Base-by-base conservation (phyloP, 2,888 invertebrate species). In the Drosophila vallismaia region DNA sequence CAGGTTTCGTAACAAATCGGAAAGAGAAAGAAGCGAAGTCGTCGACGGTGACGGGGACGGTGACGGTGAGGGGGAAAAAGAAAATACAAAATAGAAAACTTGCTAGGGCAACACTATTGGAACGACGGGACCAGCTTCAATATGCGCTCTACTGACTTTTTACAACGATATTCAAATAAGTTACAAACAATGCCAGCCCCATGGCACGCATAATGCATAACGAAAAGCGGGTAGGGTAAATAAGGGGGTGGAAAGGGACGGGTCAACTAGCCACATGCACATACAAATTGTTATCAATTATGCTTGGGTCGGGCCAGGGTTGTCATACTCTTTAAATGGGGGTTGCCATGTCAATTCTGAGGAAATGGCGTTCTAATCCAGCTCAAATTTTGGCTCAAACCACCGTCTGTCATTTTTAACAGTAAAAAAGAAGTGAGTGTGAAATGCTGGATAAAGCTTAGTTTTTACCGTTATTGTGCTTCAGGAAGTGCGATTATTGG, bases 21-120 rank as follows among this genome's bases (percentile, higher is more conserved):
- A 63, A 49, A 66, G 53, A 53, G 42, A 64, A 38, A 46, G 31
- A 66, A 66, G 52, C 38, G 31, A 66, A 51, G 51, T 52, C 31
- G 29, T 9, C 45, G 38, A 52, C 67, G 26, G 31, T 6, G 12
- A 14, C 6, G 12, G 10, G 28, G 36, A 51, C 51, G 24, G 31
- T 8, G 5, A 19, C 31, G 29, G n/a, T 53, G 38, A 52, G 19
- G n/a, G n/a, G 40, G 8, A 36, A 63, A 66, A 59, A 73, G 79
- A 83, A 83, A 84, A 71, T 86, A 84, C 75, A 77, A 79, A 81
- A 77, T 81, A 67, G 64, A 68, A 80, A 79, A 76, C 63, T 77
- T 60, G 59, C 60, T 64, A 66, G 62, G 73, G 77, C 70, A 82
- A 64, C 64, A 63, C 71, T 72, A 42, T 52, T 42, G 53, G 29